These are phyloP conservation scores for Tolypeutes matacus DNA, from an alignment of 2,797 vertebrate species.

Conservation along the genomic window DNA sequence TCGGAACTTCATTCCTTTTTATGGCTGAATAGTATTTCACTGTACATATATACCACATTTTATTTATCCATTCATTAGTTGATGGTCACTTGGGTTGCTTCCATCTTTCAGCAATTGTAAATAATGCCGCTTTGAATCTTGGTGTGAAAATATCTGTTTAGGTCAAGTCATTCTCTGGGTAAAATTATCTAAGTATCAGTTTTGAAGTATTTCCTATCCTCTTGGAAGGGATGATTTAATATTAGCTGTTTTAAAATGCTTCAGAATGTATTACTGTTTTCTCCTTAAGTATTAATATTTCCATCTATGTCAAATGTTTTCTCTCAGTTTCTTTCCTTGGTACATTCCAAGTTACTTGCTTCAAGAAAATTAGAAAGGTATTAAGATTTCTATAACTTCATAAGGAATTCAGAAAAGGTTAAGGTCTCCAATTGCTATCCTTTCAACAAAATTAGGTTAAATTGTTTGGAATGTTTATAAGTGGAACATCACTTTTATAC, in stretches of 20 bases:
- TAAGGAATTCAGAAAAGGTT: slow-evolving; percentile 60
- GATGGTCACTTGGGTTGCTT: too few species aligned
- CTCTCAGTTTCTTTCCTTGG: slow-evolving; percentile 14
- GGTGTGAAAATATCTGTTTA: not conserved
- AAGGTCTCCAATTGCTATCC: slow-evolving; percentile 17
- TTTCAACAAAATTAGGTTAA: slow-evolving; percentile 30
- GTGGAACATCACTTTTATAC: not conserved
- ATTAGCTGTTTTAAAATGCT: slow-evolving; percentile 34
- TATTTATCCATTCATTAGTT: too few species aligned
- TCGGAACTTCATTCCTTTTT: too few species aligned
- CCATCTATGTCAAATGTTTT: slow-evolving; percentile 45
- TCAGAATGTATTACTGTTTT: not conserved
- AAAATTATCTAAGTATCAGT: not conserved
- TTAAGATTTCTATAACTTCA: slow-evolving; percentile 47
- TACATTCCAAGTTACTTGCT: slow-evolving; percentile 57
- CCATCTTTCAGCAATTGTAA: too few species aligned
- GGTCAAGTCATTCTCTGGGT: not conserved
- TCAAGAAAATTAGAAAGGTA: slow-evolving; percentile 44
- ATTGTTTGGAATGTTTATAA: slow-evolving; percentile 29
- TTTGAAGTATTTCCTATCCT: not conserved
- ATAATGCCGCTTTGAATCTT: too few species aligned
- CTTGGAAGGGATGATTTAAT: slow-evolving; percentile 26
- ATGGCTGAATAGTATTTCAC: too few species aligned
- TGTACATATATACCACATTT: too few species aligned
- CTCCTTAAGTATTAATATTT: slow-evolving; percentile 48